Evolutionary conservation across 2,888 invertebrate species (phyloP).

Genomic region (Lasioglossum vierecki): DNA sequence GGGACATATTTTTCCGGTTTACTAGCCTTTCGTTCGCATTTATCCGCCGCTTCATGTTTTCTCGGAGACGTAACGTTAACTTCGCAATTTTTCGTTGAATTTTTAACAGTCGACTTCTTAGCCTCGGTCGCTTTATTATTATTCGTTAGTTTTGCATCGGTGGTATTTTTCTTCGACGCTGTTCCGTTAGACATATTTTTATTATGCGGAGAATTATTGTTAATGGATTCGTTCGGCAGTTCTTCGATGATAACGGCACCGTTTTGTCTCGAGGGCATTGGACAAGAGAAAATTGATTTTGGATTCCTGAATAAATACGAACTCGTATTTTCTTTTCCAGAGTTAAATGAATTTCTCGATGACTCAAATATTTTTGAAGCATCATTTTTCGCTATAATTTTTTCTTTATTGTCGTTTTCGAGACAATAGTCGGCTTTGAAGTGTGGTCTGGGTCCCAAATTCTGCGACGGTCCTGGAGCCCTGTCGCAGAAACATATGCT

Average conservation of each 20-base stretch:
- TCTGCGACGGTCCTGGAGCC: constrained; percentile 73
- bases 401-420: constrained; percentile 28
- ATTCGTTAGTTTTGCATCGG: neutral
- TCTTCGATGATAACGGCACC: constrained; percentile 70
- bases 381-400: constrained; percentile 15
- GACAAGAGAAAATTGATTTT: constrained; percentile 66
- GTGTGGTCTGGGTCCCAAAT: constrained; percentile 70
- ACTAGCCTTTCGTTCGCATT: constrained; percentile 40
- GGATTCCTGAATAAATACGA: constrained; percentile 2
- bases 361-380: constrained; percentile 21
- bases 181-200: constrained; percentile 2
- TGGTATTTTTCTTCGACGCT: neutral
- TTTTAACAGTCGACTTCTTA: neutral
- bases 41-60: constrained; percentile 20
- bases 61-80: neutral
- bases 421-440: constrained; percentile 70
- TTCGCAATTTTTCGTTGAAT: constrained; percentile 1
- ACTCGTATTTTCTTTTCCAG: neutral
- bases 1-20: constrained; percentile 36
- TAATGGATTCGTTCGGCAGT: constrained; percentile 58
- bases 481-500: constrained; percentile 74
- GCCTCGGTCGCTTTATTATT: neutral
- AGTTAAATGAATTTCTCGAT: neutral
- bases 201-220: neutral
- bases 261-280: constrained; percentile 19